These are phyloP conservation scores for Drosophila flavopinicola DNA, from an alignment of 2,888 invertebrate genomes.

Conservation along the genomic window DNA sequence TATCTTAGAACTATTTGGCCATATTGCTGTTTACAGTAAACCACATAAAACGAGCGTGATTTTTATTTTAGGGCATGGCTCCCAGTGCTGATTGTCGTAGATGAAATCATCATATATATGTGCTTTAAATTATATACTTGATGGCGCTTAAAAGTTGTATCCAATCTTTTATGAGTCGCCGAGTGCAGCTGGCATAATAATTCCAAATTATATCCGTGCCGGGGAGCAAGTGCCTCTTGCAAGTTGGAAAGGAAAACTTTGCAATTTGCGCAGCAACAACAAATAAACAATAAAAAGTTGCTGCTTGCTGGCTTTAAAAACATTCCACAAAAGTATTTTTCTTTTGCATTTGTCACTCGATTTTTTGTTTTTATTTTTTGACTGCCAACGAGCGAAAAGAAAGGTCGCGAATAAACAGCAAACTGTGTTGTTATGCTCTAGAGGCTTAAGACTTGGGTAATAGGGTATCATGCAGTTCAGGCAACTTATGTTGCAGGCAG, in stretches of 20 bases:
- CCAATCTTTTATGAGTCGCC: constrained; percentile 40
- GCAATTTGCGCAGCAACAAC: constrained; percentile 44
- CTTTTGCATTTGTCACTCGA: constrained; percentile 39
- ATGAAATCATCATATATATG: constrained; percentile 28
- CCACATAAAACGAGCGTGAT: not conserved
- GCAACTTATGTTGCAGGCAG: not conserved
- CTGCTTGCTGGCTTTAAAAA: constrained; percentile 35
- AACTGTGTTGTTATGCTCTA: constrained; percentile 23
- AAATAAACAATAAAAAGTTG: constrained; percentile 47
- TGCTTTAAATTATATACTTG: constrained; percentile 31
- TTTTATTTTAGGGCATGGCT: not conserved
- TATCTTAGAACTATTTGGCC: not conserved
- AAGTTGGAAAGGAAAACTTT: constrained; percentile 49
- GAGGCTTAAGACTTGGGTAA: not conserved
- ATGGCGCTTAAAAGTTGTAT: constrained; percentile 48
- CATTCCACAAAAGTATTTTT: constrained; percentile 37
- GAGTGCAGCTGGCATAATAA: constrained; percentile 56
- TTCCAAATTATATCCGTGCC: constrained; percentile 53
- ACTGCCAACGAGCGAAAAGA: constrained; percentile 4
- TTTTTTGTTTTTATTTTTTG: constrained; percentile 3
- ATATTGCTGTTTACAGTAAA: not conserved
- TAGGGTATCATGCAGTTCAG: not conserved
- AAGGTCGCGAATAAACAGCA: constrained; percentile 35
- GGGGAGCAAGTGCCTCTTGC: constrained; percentile 31
- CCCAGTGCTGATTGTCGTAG: constrained; percentile 3